Percentiles rank a stretch among this genome's conserved stretches.
Conservation (phyloP, 92 coral and sea anemone genomes). For the Pocillopora grandis region DNA sequence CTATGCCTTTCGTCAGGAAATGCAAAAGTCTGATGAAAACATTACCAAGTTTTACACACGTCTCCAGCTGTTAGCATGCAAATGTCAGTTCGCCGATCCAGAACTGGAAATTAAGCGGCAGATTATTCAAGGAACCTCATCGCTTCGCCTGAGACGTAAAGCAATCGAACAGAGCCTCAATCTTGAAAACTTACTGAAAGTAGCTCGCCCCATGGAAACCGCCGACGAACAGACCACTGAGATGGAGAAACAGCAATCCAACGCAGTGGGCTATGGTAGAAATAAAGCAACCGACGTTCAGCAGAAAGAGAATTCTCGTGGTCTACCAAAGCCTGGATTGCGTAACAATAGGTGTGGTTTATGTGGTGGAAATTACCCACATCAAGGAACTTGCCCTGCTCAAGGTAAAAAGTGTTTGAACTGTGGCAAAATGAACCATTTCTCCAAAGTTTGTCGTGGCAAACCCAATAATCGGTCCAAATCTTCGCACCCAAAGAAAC, state of each 20-base stretch:
- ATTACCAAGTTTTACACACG: conserved; percentile 42
- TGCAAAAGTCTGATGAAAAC: conserved; percentile 51
- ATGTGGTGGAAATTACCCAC: conserved; percentile 58
- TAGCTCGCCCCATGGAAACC: too few species aligned
- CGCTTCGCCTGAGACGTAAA: conserved; percentile 63
- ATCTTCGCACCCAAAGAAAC: conserved; percentile 22
- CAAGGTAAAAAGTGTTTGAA: conserved; percentile 43
- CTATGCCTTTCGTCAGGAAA: conserved; percentile 33
- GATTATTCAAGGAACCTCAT: conserved; percentile 57
- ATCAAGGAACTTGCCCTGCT: conserved; percentile 51
- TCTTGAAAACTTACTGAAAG: conserved; percentile 41
- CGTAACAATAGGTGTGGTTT: conserved; percentile 43
- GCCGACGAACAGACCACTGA: too few species aligned
- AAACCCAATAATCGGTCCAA: conserved; percentile 50
- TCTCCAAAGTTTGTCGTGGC: conserved; percentile 57
- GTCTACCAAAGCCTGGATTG: conserved; percentile 12
- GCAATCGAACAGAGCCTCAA: conserved; percentile 58
- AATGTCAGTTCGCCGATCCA: conserved; percentile 9
- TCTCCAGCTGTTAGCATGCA: conserved; percentile 44
- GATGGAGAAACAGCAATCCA: conserved; percentile 51
- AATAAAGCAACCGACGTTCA: conserved; percentile 9
- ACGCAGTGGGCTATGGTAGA: too few species aligned
- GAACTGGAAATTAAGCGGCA: conserved; percentile 42
- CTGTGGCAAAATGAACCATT: conserved; percentile 56
- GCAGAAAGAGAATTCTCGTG: conserved; percentile 2